Evolutionary conservation across 2,797 vertebrate species (phyloP), one percentile per base, ranked within the genome.

Genomic region (Phataginus tetradactyla): DNA sequence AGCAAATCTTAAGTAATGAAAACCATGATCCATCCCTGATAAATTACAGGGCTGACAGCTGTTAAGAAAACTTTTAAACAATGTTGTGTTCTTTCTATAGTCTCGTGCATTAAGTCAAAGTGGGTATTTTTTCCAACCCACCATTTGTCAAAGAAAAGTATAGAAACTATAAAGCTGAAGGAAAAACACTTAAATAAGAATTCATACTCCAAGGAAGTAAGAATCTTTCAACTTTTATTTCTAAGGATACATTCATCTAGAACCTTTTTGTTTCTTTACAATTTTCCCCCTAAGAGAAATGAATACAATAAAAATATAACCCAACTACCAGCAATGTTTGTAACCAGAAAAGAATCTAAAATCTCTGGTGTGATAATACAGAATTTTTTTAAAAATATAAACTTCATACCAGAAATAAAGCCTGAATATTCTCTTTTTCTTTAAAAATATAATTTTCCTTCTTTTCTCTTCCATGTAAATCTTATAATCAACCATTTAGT

Each of bases 261-360:
- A 97, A 97, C 95, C 96, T 97, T 97, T 97, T 96, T 90, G 57
- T 97, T 97, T 96, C 97, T 97, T 97, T 97, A 97, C 96, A 97
- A 97, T 97, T 96, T 96, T 93, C 96, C 93, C 94, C 96, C 97
- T 97, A 97, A 97, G 85, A 97, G 95, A 97, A 97, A 98, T 97
- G 95, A 96, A 97, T 97, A 98, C 98, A 98, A 97, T 97, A 97
- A 98, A 98, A 97, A 98, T 97, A 98, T 97, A 97, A 98, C 93
- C 96, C 96, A 96, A 97, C 97, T 95, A 96, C 97, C 97, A 97
- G 93, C 96, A 97, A 97, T 97, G 95, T 95, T 86, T 96, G 23
- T 95, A 97, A 97, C 94, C 96, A 97, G 97, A 96, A 97, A 98
- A 95, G 93, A 98, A 97, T 97, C 86, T 97, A 96, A 97, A 97